Evolutionary conservation across 2,888 invertebrate genomes (phyloP).

Genomic region (Scaeva pyrastri): DNA sequence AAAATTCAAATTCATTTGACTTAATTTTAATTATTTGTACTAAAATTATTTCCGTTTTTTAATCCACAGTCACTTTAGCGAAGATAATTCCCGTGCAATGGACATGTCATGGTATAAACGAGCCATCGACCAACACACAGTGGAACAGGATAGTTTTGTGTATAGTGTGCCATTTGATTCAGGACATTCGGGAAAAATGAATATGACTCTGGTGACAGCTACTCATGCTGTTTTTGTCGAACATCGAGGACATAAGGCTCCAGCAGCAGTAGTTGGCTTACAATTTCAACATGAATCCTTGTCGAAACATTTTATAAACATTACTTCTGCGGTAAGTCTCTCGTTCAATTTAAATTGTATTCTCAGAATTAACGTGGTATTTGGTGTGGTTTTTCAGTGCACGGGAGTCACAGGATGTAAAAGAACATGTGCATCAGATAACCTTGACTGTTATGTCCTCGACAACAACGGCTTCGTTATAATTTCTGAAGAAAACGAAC

Average conservation of each 20-base stretch:
- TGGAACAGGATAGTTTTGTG: conserved; percentile 95
- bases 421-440: conserved; percentile 93
- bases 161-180: conserved; percentile 88
- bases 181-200: conserved; percentile 84
- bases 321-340: conserved; percentile 91
- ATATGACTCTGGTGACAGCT: conserved; percentile 91
- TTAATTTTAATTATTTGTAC: too few relatives aligned
- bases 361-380: neutral
- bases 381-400: conserved; percentile 84
- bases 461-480: conserved; percentile 98
- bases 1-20: conserved; percentile 80
- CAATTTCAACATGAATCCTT: conserved; percentile 94
- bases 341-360: neutral
- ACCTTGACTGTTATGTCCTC: conserved; percentile 95
- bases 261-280: conserved; percentile 96
- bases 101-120: conserved; percentile 96
- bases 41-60: neutral
- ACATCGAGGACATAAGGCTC: conserved; percentile 92
- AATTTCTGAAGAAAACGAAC: conserved; percentile 92
- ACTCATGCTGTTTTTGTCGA: conserved; percentile 96
- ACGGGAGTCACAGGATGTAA: conserved; percentile 89
- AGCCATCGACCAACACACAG: conserved; percentile 94
- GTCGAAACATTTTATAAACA: conserved; percentile 93
- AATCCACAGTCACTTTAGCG: conserved; percentile 90
- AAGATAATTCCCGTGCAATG: conserved; percentile 91